These are phyloP conservation scores for Ceyx erithaca DNA, from an alignment of 2,797 vertebrate genomes.

Conservation along the genomic window DNA sequence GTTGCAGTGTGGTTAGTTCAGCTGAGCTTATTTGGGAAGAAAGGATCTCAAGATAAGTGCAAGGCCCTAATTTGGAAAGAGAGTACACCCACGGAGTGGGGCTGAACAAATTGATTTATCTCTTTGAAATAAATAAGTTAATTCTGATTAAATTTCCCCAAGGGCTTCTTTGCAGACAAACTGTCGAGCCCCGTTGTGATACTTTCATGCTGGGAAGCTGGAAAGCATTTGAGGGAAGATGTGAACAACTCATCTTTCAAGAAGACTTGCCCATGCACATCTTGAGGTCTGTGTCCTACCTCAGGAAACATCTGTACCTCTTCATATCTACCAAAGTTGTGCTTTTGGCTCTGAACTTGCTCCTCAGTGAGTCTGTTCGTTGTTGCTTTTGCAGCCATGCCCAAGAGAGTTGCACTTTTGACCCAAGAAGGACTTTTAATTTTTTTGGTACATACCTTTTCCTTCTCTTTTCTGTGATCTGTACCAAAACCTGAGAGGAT, in stretches of 20 bases:
- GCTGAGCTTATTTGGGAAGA: not conserved
- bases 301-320: not conserved
- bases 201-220: not conserved
- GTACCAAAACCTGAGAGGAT: not conserved
- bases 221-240: not conserved
- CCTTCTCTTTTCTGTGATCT: not conserved
- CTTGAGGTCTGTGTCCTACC: not conserved
- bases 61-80: not conserved
- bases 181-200: not conserved
- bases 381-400: not conserved
- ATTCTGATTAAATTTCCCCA: not conserved
- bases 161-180: not conserved
- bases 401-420: not conserved
- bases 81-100: not conserved
- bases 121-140: not conserved
- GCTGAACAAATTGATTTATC: not conserved
- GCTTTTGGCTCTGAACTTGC: not conserved
- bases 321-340: not conserved
- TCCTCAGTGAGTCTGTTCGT: not conserved
- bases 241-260: not conserved
- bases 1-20: not conserved
- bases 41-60: not conserved
- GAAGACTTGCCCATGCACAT: not conserved
- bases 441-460: not conserved
- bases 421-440: not conserved